Evolutionary conservation across 2,888 invertebrate genomes (phyloP).

Genomic region (Metalampra italica): DNA sequence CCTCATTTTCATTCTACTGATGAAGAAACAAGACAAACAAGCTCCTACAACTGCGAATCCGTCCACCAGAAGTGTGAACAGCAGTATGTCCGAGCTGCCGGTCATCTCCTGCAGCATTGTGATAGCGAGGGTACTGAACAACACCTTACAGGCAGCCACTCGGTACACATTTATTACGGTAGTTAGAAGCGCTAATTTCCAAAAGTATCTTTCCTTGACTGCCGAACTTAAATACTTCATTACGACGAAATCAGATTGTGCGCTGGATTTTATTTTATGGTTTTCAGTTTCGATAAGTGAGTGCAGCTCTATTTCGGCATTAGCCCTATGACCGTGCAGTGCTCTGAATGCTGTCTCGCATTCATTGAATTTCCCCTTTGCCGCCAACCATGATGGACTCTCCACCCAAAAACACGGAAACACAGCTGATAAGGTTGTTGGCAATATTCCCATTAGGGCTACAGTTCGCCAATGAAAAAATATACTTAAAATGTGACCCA

Average conservation of each 20-base stretch:
- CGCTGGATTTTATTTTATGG: slow-evolving; percentile 6
- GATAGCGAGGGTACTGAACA: slow-evolving; percentile 17
- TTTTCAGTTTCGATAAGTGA: slow-evolving; percentile 19
- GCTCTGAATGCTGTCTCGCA: slow-evolving; percentile 20
- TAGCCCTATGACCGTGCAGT: slow-evolving; percentile 13
- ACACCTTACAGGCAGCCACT: slow-evolving; percentile 13
- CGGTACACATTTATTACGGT: slow-evolving; percentile 17
- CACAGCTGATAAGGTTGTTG: slow-evolving; percentile 17
- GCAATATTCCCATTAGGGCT: slow-evolving; percentile 22
- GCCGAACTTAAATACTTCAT: slow-evolving; percentile 10
- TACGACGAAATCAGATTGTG: background rate
- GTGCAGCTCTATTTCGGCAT: slow-evolving; percentile 18
- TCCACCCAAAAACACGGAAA: slow-evolving; percentile 26
- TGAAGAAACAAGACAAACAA: slow-evolving; percentile 16
- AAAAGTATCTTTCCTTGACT: slow-evolving; percentile 16
- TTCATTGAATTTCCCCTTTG: slow-evolving; percentile 26
- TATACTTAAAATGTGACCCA: slow-evolving; percentile 22
- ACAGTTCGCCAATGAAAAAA: slow-evolving; percentile 25
- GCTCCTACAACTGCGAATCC: slow-evolving; percentile 19
- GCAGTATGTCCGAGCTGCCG: slow-evolving; percentile 18
- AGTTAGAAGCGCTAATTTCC: slow-evolving; percentile 15
- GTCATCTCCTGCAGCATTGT: slow-evolving; percentile 22
- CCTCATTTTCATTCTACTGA: slow-evolving; percentile 18
- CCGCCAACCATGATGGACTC: slow-evolving; percentile 30
- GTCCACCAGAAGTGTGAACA: slow-evolving; percentile 15